Evolutionary conservation across 2,888 invertebrate genomes (phyloP), one percentile per base, ranked within the genome.

Genomic region (Rhopalosiphum nymphaeae): DNA sequence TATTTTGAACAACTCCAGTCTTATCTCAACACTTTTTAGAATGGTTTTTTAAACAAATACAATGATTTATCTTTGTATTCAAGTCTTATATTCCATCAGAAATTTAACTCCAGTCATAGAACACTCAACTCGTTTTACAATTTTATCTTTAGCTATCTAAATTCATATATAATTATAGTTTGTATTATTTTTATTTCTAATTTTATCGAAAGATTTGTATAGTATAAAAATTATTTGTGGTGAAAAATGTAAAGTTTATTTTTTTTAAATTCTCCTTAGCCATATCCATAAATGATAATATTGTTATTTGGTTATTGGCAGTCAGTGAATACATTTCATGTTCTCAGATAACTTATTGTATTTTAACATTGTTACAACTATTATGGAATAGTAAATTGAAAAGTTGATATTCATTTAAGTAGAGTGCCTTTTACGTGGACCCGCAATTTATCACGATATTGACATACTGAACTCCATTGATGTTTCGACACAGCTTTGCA

Each of bases 381-480:
- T 49, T 91, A 57, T 85, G 56, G n/a, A 29, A 56, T 21, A 56
- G 42, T 56, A 85, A 91, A 56, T 85, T 84, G 85, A 85, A 85
- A 91, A 85, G 56, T 91, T 85, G 56, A 91, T 91, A 57, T 85
- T 44, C 16, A 44, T 91, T 91, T 91, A 85, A 85, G 53, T 85
- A 56, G 56, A 91, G 91, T 91, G 91, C 91, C 42, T 56, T 56
- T 9, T 44, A 42, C 29, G 53, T 36, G 85, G 42, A 57, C 42
- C 85, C 56, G 1, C 91, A 91, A 91, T 91, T 91, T 56, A 91
- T 85, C 91, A 85, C 1, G 85, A 91, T 91, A 56, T 56, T 85
- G 91, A 91, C 91, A 44, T n/a, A 85, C 42, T 21, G 85, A 91
- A 91, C 56, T 85, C 29, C 26, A 85, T 85, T 85, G 91, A 91